These are phyloP conservation scores for Calephelis virginiensis DNA, from an alignment of 1,140 invertebrate genomes.

Conservation along the genomic window DNA sequence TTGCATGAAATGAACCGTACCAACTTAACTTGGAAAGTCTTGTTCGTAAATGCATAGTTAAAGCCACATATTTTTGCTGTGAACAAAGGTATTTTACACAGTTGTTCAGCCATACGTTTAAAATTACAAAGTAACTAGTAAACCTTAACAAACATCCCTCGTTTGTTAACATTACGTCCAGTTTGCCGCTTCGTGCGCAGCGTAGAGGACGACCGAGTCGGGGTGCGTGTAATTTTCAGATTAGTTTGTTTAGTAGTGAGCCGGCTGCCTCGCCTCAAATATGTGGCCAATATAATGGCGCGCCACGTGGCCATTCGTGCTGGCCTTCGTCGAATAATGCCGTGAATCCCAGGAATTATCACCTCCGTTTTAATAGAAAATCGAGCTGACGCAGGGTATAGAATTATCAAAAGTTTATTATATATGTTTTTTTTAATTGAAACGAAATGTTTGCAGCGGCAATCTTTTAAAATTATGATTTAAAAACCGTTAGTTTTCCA, in stretches of 20 bases:
- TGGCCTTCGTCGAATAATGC: background rate
- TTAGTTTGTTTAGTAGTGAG: slow-evolving; percentile 72
- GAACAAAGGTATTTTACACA: slow-evolving; percentile 4
- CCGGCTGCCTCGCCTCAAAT: slow-evolving; percentile 52
- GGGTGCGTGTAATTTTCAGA: slow-evolving; percentile 70
- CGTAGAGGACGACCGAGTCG: slow-evolving; percentile 28
- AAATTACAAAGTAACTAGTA: slow-evolving; percentile 34
- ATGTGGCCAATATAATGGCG: slow-evolving; percentile 58
- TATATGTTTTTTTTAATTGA: no score
- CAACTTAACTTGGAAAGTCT: no score
- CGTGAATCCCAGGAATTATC: no score
- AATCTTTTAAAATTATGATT: no score
- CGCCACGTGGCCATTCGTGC: slow-evolving; percentile 13
- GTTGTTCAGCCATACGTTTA: slow-evolving; percentile 24
- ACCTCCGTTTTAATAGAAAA: no score
- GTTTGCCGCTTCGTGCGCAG: slow-evolving; percentile 47
- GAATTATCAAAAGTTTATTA: no score
- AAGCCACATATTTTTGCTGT: background rate
- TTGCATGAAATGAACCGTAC: no score
- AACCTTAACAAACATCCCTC: slow-evolving; percentile 36
- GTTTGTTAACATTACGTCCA: slow-evolving; percentile 59
- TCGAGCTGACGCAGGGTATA: no score
- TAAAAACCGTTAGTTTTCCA: no score
- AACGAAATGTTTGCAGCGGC: no score
- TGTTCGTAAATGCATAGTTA: no score